These are phyloP conservation scores for Lycorma delicatula DNA, from an alignment of 1,140 invertebrate genomes.

Conservation along the genomic window DNA sequence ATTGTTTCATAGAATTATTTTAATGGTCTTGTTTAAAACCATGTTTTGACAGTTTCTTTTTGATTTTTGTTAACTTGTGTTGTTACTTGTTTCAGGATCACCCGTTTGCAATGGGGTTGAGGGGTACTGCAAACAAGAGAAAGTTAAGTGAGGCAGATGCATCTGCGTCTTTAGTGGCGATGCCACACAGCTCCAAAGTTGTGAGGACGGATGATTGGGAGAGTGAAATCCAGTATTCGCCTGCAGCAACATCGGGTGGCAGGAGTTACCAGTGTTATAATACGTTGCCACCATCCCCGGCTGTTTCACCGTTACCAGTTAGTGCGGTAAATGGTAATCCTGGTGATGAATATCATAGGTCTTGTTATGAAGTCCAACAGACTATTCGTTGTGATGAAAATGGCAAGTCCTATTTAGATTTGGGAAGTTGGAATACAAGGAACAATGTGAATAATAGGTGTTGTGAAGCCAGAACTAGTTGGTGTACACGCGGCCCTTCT, in stretches of 20 bases:
- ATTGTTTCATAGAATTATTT: neutral
- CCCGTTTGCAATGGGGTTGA: conserved; percentile 62
- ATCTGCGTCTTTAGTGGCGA: conserved; percentile 42
- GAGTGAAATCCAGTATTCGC: conserved; percentile 42
- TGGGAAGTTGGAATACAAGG: conserved; percentile 57
- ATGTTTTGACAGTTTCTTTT: conserved; percentile 1
- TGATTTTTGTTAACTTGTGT: neutral
- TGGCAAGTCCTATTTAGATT: conserved; percentile 80
- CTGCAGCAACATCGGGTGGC: conserved; percentile 6
- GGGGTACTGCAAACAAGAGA: conserved; percentile 61
- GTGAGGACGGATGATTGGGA: conserved; percentile 40
- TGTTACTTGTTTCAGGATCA: conserved; percentile 45
- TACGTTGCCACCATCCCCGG: neutral
- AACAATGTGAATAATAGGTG: conserved; percentile 40
- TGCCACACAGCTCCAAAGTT: conserved; percentile 40
- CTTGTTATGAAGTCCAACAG: conserved; percentile 47
- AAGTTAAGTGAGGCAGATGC: conserved; percentile 47
- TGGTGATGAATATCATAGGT: no score
- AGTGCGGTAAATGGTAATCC: no score
- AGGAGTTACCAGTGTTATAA: conserved; percentile 26
- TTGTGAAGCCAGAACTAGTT: conserved; percentile 61
- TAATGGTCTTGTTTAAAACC: neutral
- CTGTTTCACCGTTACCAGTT: no score
- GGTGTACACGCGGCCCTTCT: conserved; percentile 38
- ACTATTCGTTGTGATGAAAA: conserved; percentile 81